Percentiles rank a stretch among this genome's conserved stretches.
Conservation (phyloP, 1,140 invertebrate genomes). For the Arctopsyche grandis region DNA sequence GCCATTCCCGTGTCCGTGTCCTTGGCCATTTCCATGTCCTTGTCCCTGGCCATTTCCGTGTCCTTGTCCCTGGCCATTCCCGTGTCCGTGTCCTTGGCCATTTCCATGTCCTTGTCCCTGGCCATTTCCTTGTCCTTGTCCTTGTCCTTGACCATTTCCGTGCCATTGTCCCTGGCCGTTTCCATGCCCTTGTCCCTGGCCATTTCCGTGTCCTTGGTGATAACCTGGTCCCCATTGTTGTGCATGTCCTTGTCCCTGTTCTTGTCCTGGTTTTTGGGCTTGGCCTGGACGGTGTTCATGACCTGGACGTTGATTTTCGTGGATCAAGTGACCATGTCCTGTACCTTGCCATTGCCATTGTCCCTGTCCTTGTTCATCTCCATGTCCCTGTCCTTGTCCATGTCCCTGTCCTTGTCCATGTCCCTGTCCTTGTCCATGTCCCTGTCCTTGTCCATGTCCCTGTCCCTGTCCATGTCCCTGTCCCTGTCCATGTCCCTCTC, state of each 20-base stretch:
- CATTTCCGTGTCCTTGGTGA: background rate
- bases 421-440: background rate
- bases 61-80: background rate
- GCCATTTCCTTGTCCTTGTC: background rate
- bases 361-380: background rate
- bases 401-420: background rate
- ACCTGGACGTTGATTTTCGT: constrained; percentile 22
- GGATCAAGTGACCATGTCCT: constrained; percentile 75
- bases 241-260: constrained; percentile 32
- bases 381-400: background rate
- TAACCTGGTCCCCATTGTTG: background rate
- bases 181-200: background rate
- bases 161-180: constrained; percentile 9
- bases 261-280: constrained; percentile 47
- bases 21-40: constrained; percentile 59
- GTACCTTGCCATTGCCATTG: constrained; percentile 57
- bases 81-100: background rate
- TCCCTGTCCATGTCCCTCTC: background rate
- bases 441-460: background rate
- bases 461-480: background rate
- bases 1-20: constrained; percentile 62
- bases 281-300: constrained; percentile 2
- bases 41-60: background rate
- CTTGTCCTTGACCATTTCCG: background rate
- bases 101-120: background rate